A percentile compares a stretch with the other conserved stretches of the same genome.
Evolutionary conservation across 2,113 vertebrate genomes (phyloP).

Genomic region (Brachypteracias leptosomus): DNA sequence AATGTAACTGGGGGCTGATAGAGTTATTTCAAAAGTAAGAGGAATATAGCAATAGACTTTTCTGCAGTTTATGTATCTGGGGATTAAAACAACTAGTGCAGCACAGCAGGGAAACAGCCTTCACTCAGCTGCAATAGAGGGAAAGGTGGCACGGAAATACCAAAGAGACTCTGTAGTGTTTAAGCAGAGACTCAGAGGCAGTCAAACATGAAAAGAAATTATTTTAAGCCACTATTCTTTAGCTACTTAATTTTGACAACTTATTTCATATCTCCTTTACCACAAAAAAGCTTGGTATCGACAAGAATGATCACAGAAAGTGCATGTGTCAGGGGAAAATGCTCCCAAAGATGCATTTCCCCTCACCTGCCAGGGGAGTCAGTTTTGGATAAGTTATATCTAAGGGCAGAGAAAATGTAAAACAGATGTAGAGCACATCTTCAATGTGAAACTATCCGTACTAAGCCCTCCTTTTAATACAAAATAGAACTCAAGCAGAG

Average conservation of each 20-base stretch:
- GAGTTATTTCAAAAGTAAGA: background rate
- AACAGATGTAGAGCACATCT: background rate
- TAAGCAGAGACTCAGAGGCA: background rate
- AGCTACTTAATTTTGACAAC: slow-evolving; percentile 25
- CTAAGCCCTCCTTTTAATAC: background rate
- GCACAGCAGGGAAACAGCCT: slow-evolving; percentile 1
- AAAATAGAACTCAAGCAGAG: background rate
- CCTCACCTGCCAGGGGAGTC: background rate
- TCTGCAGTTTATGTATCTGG: background rate
- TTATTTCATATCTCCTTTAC: slow-evolving; percentile 29
- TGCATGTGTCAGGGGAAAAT: background rate
- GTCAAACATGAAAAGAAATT: background rate
- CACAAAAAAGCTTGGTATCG: background rate
- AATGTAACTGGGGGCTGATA: background rate
- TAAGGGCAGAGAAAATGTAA: background rate
- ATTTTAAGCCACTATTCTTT: background rate
- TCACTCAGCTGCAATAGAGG: background rate
- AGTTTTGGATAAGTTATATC: background rate
- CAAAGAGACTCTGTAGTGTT: background rate
- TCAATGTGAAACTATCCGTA: background rate
- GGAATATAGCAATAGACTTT: background rate
- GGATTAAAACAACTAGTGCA: background rate
- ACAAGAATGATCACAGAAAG: background rate
- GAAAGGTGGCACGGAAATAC: background rate
- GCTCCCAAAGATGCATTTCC: background rate